Percentiles rank a stretch among this genome's conserved stretches.
Evolutionary conservation across 37 sponge, comb jelly and placozoan species (phyloP).

Genomic region (Lycopodina hypogea): DNA sequence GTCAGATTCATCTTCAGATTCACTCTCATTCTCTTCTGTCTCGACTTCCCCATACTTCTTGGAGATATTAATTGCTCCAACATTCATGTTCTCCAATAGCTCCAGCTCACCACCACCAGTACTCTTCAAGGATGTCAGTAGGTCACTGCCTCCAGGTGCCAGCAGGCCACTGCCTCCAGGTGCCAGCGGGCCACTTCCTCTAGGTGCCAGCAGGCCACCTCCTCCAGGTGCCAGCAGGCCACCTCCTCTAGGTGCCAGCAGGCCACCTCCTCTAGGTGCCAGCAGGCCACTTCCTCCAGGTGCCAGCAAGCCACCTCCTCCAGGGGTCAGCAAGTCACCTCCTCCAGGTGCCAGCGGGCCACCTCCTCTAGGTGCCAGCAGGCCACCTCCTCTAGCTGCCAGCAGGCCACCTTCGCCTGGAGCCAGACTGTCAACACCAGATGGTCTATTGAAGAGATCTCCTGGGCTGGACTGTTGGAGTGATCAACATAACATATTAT

Average conservation of each 20-base stretch:
- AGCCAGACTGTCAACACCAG: too few relatives aligned
- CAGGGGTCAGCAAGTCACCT: too few relatives aligned
- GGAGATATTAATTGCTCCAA: conserved; percentile 41
- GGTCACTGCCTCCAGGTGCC: not conserved
- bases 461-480: not conserved
- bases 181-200: not conserved
- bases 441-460: not conserved
- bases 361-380: not conserved
- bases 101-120: not conserved
- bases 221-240: not conserved
- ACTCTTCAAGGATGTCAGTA: not conserved
- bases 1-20: conserved; percentile 16
- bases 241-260: too few relatives aligned
- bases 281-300: not conserved
- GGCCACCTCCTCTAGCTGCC: not conserved
- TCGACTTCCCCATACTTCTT: conserved; percentile 74
- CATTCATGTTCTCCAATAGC: conserved; percentile 2
- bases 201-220: not conserved
- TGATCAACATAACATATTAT: too few relatives aligned
- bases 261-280: not conserved
- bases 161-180: not conserved
- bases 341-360: not conserved
- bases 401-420: not conserved
- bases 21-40: conserved; percentile 33
- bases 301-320: not conserved